Evolutionary conservation across 1,140 invertebrate genomes (phyloP).

Genomic region (Microplitis mediator): DNA sequence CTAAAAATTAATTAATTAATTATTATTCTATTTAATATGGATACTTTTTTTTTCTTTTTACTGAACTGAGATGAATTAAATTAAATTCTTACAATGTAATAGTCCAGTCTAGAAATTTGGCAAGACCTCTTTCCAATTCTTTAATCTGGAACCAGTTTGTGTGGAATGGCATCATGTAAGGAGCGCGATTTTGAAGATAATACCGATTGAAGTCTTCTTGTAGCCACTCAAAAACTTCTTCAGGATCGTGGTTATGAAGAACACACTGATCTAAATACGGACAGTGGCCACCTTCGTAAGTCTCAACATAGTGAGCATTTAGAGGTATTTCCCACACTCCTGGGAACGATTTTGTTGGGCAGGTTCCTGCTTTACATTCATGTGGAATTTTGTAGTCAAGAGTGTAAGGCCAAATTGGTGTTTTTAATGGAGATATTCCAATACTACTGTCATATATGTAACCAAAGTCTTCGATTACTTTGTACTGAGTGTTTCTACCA

Average conservation of each 20-base stretch:
- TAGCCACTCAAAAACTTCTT: slow-evolving; percentile 89
- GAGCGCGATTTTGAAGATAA: slow-evolving; percentile 86
- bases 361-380: slow-evolving; percentile 89
- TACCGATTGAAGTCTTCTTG: slow-evolving; percentile 88
- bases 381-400: slow-evolving; percentile 90
- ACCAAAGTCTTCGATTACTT: slow-evolving; percentile 88
- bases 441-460: slow-evolving; percentile 92
- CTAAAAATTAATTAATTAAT: slow-evolving; percentile 59
- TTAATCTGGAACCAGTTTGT: slow-evolving; percentile 95
- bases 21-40: slow-evolving; percentile 12
- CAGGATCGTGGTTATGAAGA: slow-evolving; percentile 83
- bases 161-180: slow-evolving; percentile 93
- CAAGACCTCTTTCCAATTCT: slow-evolving; percentile 80
- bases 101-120: slow-evolving; percentile 86
- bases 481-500: slow-evolving; percentile 89
- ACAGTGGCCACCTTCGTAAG: slow-evolving; percentile 89
- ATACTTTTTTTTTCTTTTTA: not conserved
- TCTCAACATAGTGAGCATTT: slow-evolving; percentile 88
- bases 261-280: slow-evolving; percentile 93
- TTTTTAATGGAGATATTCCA: slow-evolving; percentile 78
- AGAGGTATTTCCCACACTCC: slow-evolving; percentile 94
- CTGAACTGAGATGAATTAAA: not conserved
- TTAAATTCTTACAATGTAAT: slow-evolving; percentile 70
- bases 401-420: slow-evolving; percentile 94
- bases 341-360: slow-evolving; percentile 88